Conservation (phyloP, 2,797 vertebrate species). For the Gallinago solitaria region DNA sequence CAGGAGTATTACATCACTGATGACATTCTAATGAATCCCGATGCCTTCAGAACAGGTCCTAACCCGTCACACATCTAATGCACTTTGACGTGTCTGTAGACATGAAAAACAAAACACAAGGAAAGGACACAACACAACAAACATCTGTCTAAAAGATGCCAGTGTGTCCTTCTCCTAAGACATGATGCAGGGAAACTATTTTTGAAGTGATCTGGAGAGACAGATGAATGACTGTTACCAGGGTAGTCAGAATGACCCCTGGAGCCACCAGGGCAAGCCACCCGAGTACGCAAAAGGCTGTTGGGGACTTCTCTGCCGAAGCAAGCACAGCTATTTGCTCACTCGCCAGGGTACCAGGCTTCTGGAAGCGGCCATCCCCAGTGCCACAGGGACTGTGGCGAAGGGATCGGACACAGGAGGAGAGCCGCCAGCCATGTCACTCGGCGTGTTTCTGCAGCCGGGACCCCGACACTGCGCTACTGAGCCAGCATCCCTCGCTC, state of each 20-base stretch:
- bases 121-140: accelerated
- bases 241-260: not conserved
- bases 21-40: not conserved
- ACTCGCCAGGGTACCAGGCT: accelerated
- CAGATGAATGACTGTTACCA: accelerated
- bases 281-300: accelerated
- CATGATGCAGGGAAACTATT: not conserved
- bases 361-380: not conserved
- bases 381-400: accelerated
- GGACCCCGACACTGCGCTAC: accelerated
- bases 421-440: not conserved
- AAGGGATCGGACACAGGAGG: accelerated
- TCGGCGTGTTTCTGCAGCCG: accelerated
- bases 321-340: accelerated
- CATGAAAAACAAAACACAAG: accelerated
- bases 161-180: too few species aligned
- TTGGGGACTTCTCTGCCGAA: accelerated
- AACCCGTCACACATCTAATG: not conserved
- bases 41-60: not conserved
- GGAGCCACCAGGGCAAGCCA: not conserved
- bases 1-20: not conserved
- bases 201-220: not conserved
- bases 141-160: not conserved
- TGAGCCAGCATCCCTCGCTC: not conserved
- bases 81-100: accelerated